Evolutionary conservation across 2,888 invertebrate species (phyloP).

Genomic region (Dastarcus helophoroides): DNA sequence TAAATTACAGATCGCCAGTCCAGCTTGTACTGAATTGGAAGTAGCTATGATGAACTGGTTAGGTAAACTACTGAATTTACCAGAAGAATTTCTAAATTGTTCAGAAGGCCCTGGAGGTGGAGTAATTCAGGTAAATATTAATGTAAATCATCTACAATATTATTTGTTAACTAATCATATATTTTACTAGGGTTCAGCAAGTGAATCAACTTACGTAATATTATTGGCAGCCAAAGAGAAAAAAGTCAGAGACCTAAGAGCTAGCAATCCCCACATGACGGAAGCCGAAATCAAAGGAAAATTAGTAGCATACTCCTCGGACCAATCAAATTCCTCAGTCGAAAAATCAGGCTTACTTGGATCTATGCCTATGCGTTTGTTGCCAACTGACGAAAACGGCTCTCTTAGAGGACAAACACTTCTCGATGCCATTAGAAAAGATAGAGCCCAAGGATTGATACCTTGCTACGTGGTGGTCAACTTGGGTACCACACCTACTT

Average conservation of each 20-base stretch:
- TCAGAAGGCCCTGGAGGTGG: constrained; percentile 73
- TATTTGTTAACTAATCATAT: no score
- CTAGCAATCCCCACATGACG: constrained; percentile 47
- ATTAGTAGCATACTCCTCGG: constrained; percentile 73
- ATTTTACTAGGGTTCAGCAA: constrained; percentile 89
- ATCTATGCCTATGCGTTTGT: constrained; percentile 63
- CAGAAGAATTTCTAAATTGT: constrained; percentile 68
- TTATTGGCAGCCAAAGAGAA: constrained; percentile 70
- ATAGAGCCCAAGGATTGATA: constrained; percentile 66
- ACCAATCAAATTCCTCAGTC: constrained; percentile 83
- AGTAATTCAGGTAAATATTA: constrained; percentile 74
- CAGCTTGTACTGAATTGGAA: constrained; percentile 84
- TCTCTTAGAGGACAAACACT: constrained; percentile 57
- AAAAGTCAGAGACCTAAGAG: constrained; percentile 46
- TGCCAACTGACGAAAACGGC: constrained; percentile 58
- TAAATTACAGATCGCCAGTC: constrained; percentile 30
- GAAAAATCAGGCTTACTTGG: constrained; percentile 77
- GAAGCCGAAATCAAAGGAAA: constrained; percentile 57
- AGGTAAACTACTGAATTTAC: constrained; percentile 72
- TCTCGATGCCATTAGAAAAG: constrained; percentile 60
- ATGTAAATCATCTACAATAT: neutral
- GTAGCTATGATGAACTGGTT: constrained; percentile 90
- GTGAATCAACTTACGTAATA: constrained; percentile 77
- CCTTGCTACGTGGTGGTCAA: constrained; percentile 77
- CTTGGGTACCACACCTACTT: constrained; percentile 63